Percentiles rank a stretch among this genome's conserved stretches.
Evolutionary conservation across 2,797 vertebrate genomes (phyloP).

Genomic region (Yasuhikotakia modesta): DNA sequence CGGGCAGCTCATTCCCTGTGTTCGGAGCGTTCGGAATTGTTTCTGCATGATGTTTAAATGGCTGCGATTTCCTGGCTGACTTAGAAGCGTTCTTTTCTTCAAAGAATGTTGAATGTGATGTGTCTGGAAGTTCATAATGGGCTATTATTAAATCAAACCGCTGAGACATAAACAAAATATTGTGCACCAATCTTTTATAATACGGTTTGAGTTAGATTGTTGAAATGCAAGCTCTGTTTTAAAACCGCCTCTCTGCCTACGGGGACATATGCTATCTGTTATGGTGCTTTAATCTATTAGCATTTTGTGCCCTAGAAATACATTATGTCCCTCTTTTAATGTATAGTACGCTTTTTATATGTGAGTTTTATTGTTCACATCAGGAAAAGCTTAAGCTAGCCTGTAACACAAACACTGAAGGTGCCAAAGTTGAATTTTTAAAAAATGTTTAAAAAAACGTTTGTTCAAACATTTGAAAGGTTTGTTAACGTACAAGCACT

Average conservation of each 20-base stretch:
- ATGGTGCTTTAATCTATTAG: background rate
- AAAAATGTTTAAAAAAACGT: too few relatives aligned
- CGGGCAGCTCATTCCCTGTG: slow-evolving; percentile 22
- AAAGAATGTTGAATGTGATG: slow-evolving; percentile 29
- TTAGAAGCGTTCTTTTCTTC: slow-evolving; percentile 22
- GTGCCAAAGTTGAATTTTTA: too few relatives aligned
- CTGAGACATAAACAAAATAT: background rate
- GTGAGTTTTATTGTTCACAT: background rate
- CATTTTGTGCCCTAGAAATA: too few relatives aligned
- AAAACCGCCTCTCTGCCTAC: background rate
- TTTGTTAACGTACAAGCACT: background rate
- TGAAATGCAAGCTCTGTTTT: background rate
- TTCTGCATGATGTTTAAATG: slow-evolving; percentile 31
- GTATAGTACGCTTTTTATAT: background rate
- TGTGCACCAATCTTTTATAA: background rate
- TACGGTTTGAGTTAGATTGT: background rate
- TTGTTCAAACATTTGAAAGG: background rate
- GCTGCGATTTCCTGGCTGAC: slow-evolving; percentile 32
- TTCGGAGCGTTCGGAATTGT: slow-evolving; percentile 22
- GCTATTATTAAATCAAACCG: slow-evolving; percentile 4
- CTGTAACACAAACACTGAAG: background rate
- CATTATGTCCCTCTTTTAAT: too few relatives aligned
- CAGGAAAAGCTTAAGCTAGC: background rate
- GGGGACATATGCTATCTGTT: background rate
- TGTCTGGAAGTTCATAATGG: background rate